Evolutionary conservation across 1,140 invertebrate species (phyloP).

Genomic region (Rhopalosiphum padi): DNA sequence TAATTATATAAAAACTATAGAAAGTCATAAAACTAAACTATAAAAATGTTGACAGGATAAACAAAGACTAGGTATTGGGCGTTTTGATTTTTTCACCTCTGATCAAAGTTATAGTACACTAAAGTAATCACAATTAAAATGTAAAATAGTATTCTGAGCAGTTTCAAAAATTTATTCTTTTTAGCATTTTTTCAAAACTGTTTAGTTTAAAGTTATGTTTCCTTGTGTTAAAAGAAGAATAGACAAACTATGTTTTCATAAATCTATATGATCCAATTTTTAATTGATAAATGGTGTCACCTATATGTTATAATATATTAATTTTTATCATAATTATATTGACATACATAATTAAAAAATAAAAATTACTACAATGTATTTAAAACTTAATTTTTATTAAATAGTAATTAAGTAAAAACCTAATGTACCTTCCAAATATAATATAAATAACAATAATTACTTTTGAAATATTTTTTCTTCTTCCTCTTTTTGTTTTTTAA

Average conservation of each 20-base stretch:
- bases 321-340: not conserved
- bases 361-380: not conserved
- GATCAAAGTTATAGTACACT: not conserved
- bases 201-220: not conserved
- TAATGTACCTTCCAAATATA: not conserved
- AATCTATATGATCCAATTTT: too few relatives aligned
- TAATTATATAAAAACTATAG: not conserved
- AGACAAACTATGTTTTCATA: too few relatives aligned
- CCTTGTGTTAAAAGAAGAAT: not conserved
- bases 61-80: not conserved
- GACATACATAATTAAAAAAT: not conserved
- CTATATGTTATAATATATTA: not conserved
- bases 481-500: slow-evolving; percentile 27
- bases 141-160: not conserved
- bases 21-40: not conserved
- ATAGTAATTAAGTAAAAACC: too few relatives aligned
- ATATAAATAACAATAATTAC: slow-evolving; percentile 29
- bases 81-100: not conserved
- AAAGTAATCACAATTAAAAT: not conserved
- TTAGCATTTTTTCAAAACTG: not conserved
- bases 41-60: not conserved
- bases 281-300: not conserved
- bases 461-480: slow-evolving; percentile 38
- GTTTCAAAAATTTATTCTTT: not conserved
- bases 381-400: not conserved